Evolutionary conservation across 2,113 vertebrate genomes (phyloP), one percentile per base, ranked within the genome.

Genomic region (Vicugna pacos): DNA sequence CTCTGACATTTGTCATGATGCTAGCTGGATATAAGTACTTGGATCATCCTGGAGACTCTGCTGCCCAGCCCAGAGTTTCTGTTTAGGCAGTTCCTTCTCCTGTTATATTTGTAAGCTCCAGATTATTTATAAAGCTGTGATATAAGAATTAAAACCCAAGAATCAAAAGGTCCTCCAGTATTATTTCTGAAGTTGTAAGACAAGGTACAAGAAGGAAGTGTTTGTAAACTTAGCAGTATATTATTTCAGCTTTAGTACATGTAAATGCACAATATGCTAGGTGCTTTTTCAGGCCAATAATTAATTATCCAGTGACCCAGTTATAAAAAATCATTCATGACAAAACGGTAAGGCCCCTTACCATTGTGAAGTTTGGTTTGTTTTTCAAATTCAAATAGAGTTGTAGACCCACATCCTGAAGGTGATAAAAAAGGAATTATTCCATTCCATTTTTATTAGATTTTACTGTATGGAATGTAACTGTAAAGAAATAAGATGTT

Each of bases 1-100:
- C 75, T 58, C 35, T 97, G 96, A 50, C 62, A 93, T 98, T 97
- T 98, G 92, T 95, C 85, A 62, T 86, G 82, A 62, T 98, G 84
- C 85, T 95, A 72, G 28, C 22, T 95, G 35, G 19, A 85, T 96
- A 65, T 89, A 96, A 97, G 92, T 95, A 48, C 73, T 89, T 94
- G 88, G 82, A 58, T 86, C 62, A 94, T 54, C 20, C 60, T 92
- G 35, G 79, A 87, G 32, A n/a, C 9, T 91, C 73, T 67, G 62
- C 52, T 93, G 20, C 42, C 87, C 52, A 93, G 52, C 26, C 60
- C 73, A 70, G 56, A 50, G 42, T 81, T 93, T 50, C 82, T 56
- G 26, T 81, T 81, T 84, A 72, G 96, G 42, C 8, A 95, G 13
- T 96, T 30, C 12, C 56, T 97, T 96, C 42, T 88, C 24, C n/a